Base-by-base conservation (phyloP, 2,888 invertebrate species). In the Stomorhina lunata region DNA sequence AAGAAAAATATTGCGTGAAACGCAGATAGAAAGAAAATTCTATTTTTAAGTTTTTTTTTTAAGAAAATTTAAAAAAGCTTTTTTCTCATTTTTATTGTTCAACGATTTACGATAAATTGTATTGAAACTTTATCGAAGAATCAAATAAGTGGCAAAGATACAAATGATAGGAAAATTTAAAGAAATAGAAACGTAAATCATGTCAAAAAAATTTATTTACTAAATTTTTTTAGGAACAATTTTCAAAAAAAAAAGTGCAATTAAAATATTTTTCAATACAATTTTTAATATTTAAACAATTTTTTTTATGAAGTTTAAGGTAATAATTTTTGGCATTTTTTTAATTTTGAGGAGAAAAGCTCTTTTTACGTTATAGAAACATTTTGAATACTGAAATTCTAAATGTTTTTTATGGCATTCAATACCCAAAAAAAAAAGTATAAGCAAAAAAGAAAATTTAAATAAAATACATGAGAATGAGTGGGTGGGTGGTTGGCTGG, bases 111-210 rank as follows among this genome's bases (percentile, higher is more conserved):
- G 32, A n/a, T n/a, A 57, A 29, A 65, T 37, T 72, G 65, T 79
- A 84, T 83, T 79, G 69, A 84, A 81, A 84, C 75, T 83, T 83
- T 81, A 82, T 75, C 81, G 84, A 83, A 83, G 69, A 83, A 77
- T 45, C 43, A 20, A 55, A 34, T 61, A 43, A 20, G 50, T 37
- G 71, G 53, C 37, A 37, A 25, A 69, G 48, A 73, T 55, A 43
- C 37, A 63, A 63, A 72, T 69, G 32, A 40, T 50, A 65, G 10
- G 29, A 34, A 55, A 75, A 57, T 29, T 27, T n/a, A 17, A 43
- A 27, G 37, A 61, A 29, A 25, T 25, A 37, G 12, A 32, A 48
- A 71, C 65, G 1, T 2, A 27, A 55, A 3, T 5, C n/a, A 72
- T 25, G 53, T 37, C 48, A 45, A 9, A 2, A 32, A 75, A 53